Evolutionary conservation across 2,888 invertebrate species (phyloP).

Genomic region (Tetheella fluctuosa): DNA sequence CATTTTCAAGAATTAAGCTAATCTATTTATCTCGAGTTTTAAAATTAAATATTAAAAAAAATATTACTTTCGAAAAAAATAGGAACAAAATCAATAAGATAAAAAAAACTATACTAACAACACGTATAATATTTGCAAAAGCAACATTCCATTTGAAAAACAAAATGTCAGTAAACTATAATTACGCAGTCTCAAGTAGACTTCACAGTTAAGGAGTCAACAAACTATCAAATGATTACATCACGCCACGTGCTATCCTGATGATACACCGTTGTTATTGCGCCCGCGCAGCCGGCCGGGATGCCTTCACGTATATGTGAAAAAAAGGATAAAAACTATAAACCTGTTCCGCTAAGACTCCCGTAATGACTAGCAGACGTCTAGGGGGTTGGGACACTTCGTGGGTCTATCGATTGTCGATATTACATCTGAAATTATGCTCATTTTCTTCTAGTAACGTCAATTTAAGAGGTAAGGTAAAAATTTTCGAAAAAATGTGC

Average conservation of each 20-base stretch:
- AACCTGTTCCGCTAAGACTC: slow-evolving; percentile 74
- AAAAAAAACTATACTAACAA: too few relatives aligned
- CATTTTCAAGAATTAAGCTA: neutral
- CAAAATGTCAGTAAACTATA: neutral
- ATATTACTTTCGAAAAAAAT: too few relatives aligned
- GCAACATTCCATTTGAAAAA: slow-evolving; percentile 5
- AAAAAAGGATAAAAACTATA: slow-evolving; percentile 65
- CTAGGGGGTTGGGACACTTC: slow-evolving; percentile 41
- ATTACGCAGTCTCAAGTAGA: neutral
- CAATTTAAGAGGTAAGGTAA: too few relatives aligned
- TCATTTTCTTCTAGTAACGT: too few relatives aligned
- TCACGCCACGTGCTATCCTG: slow-evolving; percentile 63
- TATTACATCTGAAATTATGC: slow-evolving; percentile 17
- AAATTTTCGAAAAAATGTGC: too few relatives aligned
- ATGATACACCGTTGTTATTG: slow-evolving; percentile 65
- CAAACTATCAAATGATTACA: slow-evolving; percentile 55
- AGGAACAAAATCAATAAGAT: too few relatives aligned
- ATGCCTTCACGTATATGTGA: slow-evolving; percentile 61
- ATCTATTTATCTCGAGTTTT: too few relatives aligned
- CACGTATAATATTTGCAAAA: slow-evolving; percentile 13
- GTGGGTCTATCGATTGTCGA: slow-evolving; percentile 38
- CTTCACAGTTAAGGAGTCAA: slow-evolving; percentile 31
- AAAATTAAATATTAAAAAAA: too few relatives aligned
- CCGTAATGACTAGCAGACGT: slow-evolving; percentile 68
- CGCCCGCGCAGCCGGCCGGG: slow-evolving; percentile 24